Base-by-base conservation (phyloP, 2,113 vertebrate genomes). In the Piprites chloris region DNA sequence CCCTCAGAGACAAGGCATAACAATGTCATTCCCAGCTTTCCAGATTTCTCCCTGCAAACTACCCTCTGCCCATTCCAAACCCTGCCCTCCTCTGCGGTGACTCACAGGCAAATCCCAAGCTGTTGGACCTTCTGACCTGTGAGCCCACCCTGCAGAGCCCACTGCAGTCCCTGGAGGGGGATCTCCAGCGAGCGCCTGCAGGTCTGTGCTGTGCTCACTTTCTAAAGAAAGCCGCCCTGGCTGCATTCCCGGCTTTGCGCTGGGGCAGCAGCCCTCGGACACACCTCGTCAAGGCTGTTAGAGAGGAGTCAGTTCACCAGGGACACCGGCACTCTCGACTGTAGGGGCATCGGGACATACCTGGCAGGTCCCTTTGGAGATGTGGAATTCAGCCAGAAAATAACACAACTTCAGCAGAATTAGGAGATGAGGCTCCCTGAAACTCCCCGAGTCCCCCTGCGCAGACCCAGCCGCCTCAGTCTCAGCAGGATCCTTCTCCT, bases 391-490 rank as follows among this genome's bases (percentile, higher is more conserved):
- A 52, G 61, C 39, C 85, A 81, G 68, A 65, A 32, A 81, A 23
- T 4, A 67, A 84, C 0, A 0, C 20, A 42, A 33, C 56, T 61
- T 56, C 5, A 4, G 47, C 52, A 87, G 49, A 61, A 61, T 39
- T 4, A 16, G 35, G 23, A 90, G 27, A 39, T 35, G 35, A 77
- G 9, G 46, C 30, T 56, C 76, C 46, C 9, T 4, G 55, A 66
- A 63, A 8, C 4, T 19, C 46, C 11, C 55, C 3, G 17, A 24
- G 33, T 44, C 22, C 12, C 47, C 23, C 42, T 6, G 1, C 0
- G 0, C 37, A 77, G 66, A 62, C 32, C 7, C 67, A 18, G 9
- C 22, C 17, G 49, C 47, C 33, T 26, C 21, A 76, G 49, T 7
- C 32, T 44, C 59, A 20, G 66, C 69, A 81, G 13, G 30, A 15